phyloP scores from a whole-genome alignment of 2,113 vertebrate genomes.

The Atlantisia rogersi region DNA sequence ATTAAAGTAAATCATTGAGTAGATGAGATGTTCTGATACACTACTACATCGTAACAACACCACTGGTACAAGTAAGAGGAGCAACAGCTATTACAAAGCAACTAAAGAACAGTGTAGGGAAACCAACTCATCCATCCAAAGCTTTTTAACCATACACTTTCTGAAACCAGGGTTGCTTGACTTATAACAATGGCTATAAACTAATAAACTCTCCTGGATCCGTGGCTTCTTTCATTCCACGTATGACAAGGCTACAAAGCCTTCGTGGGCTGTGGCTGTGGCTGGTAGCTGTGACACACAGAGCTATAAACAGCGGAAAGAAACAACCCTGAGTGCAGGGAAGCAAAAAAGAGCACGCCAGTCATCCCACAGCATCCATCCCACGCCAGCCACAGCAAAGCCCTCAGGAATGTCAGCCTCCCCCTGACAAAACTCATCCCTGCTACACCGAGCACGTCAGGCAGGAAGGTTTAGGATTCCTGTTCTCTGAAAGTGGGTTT shows the following conservation, averaged over 20 bases:
- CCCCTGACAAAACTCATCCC: background rate
- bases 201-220: background rate
- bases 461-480: background rate
- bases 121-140: background rate
- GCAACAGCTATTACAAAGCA: background rate
- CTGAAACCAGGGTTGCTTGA: background rate
- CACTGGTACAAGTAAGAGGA: background rate
- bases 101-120: background rate
- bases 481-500: background rate
- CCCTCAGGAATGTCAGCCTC: background rate
- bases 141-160: background rate
- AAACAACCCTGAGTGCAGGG: background rate
- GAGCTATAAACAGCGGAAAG: background rate
- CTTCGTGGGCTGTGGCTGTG: background rate
- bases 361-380: too few species aligned
- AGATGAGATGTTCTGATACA: background rate
- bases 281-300: background rate
- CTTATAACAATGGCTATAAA: background rate
- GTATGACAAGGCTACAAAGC: accelerated
- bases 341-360: background rate
- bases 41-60: background rate
- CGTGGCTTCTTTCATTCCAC: too few species aligned
- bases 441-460: background rate
- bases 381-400: background rate
- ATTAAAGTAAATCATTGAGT: background rate